These are phyloP conservation scores for Dendrolimus punctatus DNA, from an alignment of 1,140 invertebrate genomes.

Conservation along the genomic window DNA sequence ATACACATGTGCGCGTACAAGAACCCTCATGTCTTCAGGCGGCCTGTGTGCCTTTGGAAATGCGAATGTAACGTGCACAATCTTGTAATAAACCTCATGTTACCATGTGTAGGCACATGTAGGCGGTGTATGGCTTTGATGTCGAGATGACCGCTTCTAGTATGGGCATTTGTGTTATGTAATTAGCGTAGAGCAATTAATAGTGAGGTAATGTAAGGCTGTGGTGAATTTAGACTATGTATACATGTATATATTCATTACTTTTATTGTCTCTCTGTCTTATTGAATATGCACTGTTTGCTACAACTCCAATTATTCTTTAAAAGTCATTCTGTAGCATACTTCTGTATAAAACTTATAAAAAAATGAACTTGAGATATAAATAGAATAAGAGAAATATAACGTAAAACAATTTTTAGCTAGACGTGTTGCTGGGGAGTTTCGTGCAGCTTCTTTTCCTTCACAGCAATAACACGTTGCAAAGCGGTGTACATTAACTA, in stretches of 20 bases:
- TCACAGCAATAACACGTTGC: no score
- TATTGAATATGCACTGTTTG: no score
- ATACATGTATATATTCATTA: constrained; percentile 5
- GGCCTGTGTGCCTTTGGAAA: constrained; percentile 29
- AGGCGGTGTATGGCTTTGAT: constrained; percentile 26
- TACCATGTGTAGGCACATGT: constrained; percentile 13
- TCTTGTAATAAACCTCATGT: constrained; percentile 20
- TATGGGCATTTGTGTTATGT: constrained; percentile 48
- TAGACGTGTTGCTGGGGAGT: no score
- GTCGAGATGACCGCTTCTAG: constrained; percentile 35
- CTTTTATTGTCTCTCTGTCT: no score
- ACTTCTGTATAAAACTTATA: no score
- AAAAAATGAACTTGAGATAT: no score
- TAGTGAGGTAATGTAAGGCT: constrained; percentile 52
- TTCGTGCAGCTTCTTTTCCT: no score
- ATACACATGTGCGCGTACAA: constrained; percentile 33
- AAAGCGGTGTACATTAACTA: no score
- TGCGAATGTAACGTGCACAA: constrained; percentile 22
- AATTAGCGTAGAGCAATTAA: constrained; percentile 61
- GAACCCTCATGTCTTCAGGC: background rate
- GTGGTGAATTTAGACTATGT: constrained; percentile 26
- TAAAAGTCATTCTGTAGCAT: no score
- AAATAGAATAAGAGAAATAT: no score
- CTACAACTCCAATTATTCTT: no score
- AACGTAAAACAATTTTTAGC: no score